A percentile compares a stretch with the other conserved stretches of the same genome.
These are phyloP conservation scores for Acridotheres tristis DNA, from an alignment of 2,797 vertebrate genomes.

Conservation along the genomic window DNA sequence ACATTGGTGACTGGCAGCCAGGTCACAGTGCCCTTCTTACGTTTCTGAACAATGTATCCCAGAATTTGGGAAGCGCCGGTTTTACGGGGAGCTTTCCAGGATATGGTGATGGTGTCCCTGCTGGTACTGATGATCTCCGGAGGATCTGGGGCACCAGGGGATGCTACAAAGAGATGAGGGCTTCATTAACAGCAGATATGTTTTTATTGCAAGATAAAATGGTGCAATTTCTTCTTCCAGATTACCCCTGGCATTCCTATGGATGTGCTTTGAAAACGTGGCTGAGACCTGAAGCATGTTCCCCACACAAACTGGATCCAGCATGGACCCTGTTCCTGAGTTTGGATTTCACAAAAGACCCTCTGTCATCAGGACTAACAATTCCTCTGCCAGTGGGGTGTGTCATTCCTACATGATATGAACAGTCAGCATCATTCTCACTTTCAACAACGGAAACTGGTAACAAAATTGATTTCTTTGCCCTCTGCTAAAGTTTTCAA, in stretches of 20 bases:
- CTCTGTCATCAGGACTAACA: neutral
- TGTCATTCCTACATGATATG: neutral
- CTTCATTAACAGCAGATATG: neutral
- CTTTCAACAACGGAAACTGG: neutral
- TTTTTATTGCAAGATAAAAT: neutral
- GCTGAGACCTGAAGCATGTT: neutral
- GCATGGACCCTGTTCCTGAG: neutral
- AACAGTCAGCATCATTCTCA: neutral
- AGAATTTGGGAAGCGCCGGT: conserved; percentile 77
- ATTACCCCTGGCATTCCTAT: neutral
- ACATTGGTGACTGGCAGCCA: conserved; percentile 81
- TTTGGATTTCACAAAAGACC: neutral
- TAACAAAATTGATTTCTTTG: neutral
- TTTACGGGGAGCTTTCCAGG: conserved; percentile 80
- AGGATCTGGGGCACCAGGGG: conserved; percentile 79
- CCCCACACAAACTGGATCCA: neutral
- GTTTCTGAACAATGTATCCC: conserved; percentile 86
- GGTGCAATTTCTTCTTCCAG: neutral
- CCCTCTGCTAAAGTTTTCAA: neutral
- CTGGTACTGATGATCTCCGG: conserved; percentile 79
- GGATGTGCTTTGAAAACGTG: neutral
- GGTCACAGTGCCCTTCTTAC: conserved; percentile 83
- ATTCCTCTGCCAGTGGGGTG: neutral
- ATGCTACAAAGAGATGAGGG: conserved; percentile 65
- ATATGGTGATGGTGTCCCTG: conserved; percentile 77